Evolutionary conservation across 1,140 invertebrate species (phyloP).

Genomic region (Coenobita brevimanus): DNA sequence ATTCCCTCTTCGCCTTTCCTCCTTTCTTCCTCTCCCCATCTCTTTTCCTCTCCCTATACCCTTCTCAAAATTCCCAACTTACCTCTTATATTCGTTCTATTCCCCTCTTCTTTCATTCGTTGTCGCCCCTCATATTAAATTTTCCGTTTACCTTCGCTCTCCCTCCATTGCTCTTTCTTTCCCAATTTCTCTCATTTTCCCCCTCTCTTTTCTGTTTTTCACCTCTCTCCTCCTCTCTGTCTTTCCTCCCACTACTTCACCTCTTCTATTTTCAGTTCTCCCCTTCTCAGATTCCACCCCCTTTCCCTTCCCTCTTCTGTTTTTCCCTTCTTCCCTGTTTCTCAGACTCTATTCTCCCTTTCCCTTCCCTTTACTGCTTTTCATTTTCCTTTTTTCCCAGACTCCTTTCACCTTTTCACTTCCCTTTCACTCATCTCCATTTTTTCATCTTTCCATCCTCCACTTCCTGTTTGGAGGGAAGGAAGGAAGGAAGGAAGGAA

Average conservation of each 20-base stretch:
- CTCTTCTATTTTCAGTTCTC: neutral
- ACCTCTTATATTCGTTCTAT: too few species aligned
- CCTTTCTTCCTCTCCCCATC: neutral
- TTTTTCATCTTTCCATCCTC: too few species aligned
- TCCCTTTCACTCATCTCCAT: neutral
- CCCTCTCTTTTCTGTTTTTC: neutral
- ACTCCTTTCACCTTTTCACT: neutral
- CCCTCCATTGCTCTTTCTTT: neutral
- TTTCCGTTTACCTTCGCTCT: neutral
- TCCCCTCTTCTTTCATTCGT: too few species aligned
- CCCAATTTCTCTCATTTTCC: neutral
- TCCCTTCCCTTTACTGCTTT: neutral
- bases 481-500: too few species aligned
- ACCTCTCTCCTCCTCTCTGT: neutral
- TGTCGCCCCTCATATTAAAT: neutral
- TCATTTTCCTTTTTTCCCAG: neutral
- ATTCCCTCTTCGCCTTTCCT: neutral
- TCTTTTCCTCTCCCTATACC: neutral
- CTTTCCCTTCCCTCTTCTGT: neutral
- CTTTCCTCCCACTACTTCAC: neutral
- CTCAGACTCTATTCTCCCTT: neutral
- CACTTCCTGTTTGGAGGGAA: too few species aligned
- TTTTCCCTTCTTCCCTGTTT: neutral
- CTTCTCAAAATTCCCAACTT: neutral
- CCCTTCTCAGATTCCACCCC: neutral